Evolutionary conservation across 2,888 invertebrate species (phyloP), one percentile per base, ranked within the genome.

Genomic region (Eledone cirrhosa): DNA sequence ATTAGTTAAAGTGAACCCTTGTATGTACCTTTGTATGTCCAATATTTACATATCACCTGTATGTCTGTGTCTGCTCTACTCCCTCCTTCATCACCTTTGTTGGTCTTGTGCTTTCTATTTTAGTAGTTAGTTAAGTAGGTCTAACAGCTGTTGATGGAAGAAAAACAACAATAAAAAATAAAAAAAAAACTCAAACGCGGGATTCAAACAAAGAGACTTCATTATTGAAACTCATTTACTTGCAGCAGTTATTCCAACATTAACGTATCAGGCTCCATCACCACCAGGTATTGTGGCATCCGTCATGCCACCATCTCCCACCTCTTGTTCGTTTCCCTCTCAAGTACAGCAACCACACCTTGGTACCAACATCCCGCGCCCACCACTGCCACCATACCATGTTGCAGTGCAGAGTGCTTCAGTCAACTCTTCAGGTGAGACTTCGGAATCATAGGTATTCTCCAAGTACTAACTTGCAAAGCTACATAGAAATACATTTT

Each of bases 331-430:
- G 72, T 72, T 33, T 41, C 72, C 72, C 31, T 72, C 72, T n/a
- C 41, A 41, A 33, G 33, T 33, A n/a, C 69, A 33, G 33, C 33
- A 31, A 72, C 72, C 72, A 72, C 72, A 72, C n/a, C 72, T 41
- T 72, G 72, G 72, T 31, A 72, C 82, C 78, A 82, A 41, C 41
- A 41, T 41, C 41, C 41, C 82, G 65, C 84, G 89, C 31, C 89
- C 89, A 41, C 88, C 89, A 41, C 85, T 89, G 79, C 89, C 89
- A 79, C 86, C 89, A 24, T 89, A 89, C 84, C 87, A 87, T 81
- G 87, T 88, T 76, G 87, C 88, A 80, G 87, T 88, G 83, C 88
- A 88, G 84, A 72, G n/a, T 72, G 22, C 72, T 72, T 31, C 72
- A 31, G 31, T 72, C 29, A 89, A 87, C 82, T 82, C 87, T 67